Conservation (phyloP, 2,113 vertebrate species). For the Gymnocephalus cernua region DNA sequence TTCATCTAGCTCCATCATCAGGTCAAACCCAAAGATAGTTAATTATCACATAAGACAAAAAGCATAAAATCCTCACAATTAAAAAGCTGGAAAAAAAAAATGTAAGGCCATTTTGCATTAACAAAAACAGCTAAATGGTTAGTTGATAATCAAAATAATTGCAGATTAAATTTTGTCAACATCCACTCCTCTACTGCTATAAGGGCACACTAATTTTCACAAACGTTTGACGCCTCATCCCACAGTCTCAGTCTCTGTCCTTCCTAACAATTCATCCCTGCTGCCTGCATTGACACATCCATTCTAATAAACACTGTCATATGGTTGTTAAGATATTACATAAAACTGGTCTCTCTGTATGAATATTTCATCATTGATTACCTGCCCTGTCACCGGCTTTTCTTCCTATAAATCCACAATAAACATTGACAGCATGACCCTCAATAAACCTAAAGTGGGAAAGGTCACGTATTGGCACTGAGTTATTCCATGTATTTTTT, state of each 20-base stretch:
- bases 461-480: constrained; percentile 33
- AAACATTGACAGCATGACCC: constrained; percentile 44
- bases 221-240: neutral
- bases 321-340: constrained; percentile 49
- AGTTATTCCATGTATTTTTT: neutral
- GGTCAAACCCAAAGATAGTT: too few species aligned
- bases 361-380: constrained; percentile 38
- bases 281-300: constrained; percentile 23
- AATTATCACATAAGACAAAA: neutral
- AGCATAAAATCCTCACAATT: neutral
- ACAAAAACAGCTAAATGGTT: too few species aligned
- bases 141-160: neutral
- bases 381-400: constrained; percentile 6
- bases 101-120: too few species aligned
- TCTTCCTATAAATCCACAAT: constrained; percentile 15
- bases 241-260: constrained; percentile 19
- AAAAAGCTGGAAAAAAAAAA: too few species aligned
- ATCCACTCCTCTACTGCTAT: neutral
- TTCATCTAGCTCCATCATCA: too few species aligned
- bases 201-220: constrained; percentile 7
- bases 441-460: constrained; percentile 49
- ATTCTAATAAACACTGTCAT: constrained; percentile 60
- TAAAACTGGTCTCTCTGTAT: constrained; percentile 38
- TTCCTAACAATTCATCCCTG: constrained; percentile 1
- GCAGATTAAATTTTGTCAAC: neutral